Evolutionary conservation across 2,113 vertebrate species (phyloP), one percentile per base, ranked within the genome.

Genomic region (Saccopteryx leptura): DNA sequence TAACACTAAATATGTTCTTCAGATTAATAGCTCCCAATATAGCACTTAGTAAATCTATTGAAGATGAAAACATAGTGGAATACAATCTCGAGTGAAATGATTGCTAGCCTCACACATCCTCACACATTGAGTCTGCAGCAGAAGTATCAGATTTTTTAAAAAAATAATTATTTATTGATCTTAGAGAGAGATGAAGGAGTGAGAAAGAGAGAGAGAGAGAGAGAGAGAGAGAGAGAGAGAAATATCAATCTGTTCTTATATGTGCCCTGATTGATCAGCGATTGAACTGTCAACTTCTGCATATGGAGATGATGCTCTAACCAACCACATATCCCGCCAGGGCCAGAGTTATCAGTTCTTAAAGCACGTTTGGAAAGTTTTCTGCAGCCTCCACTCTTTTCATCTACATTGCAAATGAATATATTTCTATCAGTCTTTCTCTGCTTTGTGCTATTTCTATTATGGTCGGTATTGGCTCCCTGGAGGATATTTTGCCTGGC

Each of bases 61-160:
- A 74, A 93, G 31, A 26, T 61, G 18, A 68, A 93, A 65, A 48
- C 26, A 23, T 9, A 23, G 54, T 28, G 0, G 24, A 46, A 9
- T 13, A 7, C 18, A 61, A 0, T 19, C 26, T n/a, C 10, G 26
- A 69, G 66, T 28, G 31, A 52, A 26, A 4, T 31, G 19, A 23
- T 1, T 23, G 12, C 26, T 28, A 7, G 56, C 39, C 5, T 39
- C 9, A 23, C 1, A 0, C 7, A 0, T 61, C 8, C 12, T 69
- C 26, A 26, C 4, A 0, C 12, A 1, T 2, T 2, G 8, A 21
- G 9, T 50, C 69, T 28, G 3, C 17, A n/a, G 19, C 3, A 4
- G 12, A 33, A 8, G 24, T 65, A 2, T 56, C 6, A 2, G 14
- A 39, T 39, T 39, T 39, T 39, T 39, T 3, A 39, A 39, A 39